Evolutionary conservation across 1,140 invertebrate genomes (phyloP), one percentile per base, ranked within the genome.

Genomic region (Drosophila ambigua): DNA sequence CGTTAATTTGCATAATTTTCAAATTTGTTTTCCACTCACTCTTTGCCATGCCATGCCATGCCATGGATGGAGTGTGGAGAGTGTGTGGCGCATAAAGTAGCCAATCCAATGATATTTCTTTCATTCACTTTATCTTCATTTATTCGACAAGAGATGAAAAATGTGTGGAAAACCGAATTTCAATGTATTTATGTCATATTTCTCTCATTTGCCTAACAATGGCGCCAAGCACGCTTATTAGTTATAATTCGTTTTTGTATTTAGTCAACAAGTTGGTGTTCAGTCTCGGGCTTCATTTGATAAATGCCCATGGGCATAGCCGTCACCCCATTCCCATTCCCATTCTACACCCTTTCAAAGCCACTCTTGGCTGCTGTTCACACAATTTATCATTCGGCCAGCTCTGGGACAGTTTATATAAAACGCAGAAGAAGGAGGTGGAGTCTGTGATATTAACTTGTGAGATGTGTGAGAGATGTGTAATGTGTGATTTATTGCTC

Each of bases 121-220:
- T 58, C 50, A 5, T 13, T 13, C 0, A 13, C 35, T 39, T 39
- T 39, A 13, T 39, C 11, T 68, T 44, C 67, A 41, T 68, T 72
- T 52, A 24, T 51, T 71, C 51, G 67, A 77, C 73, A 62, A 68
- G 31, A 73, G 58, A 69, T 63, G 54, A 76, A 58, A 75, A 51
- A 77, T 71, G 72, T 39, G 49, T 31, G 41, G 65, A 66, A 31
- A 46, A 64, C 23, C 23, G 45, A 55, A 41, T 24, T 20, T 31
- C 15, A 45, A 45, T 59, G 35, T 39, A 13, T 46, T 28, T 62
- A 63, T 52, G 50, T 49, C 46, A 57, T 57, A 50, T 68, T 62
- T 49, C 66, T 76, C 63, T 76, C 63, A 85, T 85, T 87, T 85
- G 74, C 83, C 66, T 85, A 88, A 85, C 82, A 85, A 85, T 75